Conservation (phyloP, 2,888 invertebrate genomes). For the Orthonevra nobilis region DNA sequence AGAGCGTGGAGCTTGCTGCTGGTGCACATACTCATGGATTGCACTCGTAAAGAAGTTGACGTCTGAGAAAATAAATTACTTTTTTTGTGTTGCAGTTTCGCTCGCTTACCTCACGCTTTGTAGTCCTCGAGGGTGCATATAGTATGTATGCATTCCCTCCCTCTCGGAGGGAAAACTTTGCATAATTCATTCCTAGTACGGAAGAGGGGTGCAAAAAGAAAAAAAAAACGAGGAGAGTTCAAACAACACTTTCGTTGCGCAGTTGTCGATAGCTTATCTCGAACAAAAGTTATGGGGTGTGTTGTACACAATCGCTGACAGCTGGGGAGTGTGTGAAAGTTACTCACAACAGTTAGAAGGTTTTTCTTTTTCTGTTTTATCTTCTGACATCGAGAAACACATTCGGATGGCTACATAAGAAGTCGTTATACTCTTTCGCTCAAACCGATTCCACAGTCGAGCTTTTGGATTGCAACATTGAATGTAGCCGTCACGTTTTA, state of each 20-base stretch:
- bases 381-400: too few species aligned
- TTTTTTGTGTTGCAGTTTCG: slow-evolving; percentile 59
- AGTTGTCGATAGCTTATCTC: slow-evolving; percentile 69
- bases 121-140: slow-evolving; percentile 6
- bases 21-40: slow-evolving; percentile 45
- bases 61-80: slow-evolving; percentile 69
- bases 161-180: slow-evolving; percentile 50
- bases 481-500: too few species aligned
- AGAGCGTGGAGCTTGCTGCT: slow-evolving; percentile 29
- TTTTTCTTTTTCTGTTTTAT: too few species aligned
- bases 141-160: slow-evolving; percentile 7
- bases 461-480: too few species aligned
- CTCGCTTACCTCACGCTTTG: slow-evolving; percentile 60
- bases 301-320: slow-evolving; percentile 67
- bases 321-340: slow-evolving; percentile 55
- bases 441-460: too few species aligned
- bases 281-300: slow-evolving; percentile 64
- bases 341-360: too few species aligned
- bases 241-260: slow-evolving; percentile 59
- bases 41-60: slow-evolving; percentile 69
- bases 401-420: too few species aligned
- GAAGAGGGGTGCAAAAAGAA: not conserved
- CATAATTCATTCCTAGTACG: slow-evolving; percentile 57
- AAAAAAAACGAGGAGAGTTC: not conserved
- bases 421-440: too few species aligned